Base-by-base conservation (phyloP, 2,113 vertebrate genomes). In the Austrofundulus limnaeus region DNA sequence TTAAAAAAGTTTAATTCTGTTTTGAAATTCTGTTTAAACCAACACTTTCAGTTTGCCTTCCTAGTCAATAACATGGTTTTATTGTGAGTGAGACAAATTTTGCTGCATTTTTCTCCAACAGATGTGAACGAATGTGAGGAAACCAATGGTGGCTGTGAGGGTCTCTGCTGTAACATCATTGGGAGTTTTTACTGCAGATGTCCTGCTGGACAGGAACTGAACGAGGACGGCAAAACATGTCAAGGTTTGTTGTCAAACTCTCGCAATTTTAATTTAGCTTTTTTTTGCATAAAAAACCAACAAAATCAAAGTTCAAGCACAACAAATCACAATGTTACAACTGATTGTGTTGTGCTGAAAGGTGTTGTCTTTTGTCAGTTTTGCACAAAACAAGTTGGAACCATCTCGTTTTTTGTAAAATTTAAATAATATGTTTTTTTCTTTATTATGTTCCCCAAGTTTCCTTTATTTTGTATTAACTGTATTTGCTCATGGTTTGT, bases 161-260 rank as follows among this genome's bases (percentile, higher is more conserved):
- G 85, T 39, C 68, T 59, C 5, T 93, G 94, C 87, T 88, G 85
- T 70, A 95, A 94, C 87, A 93, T 93, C 15, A 86, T 93, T 2
- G 93, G 94, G 24, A 95, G 94, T 58, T 95, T 94, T 90, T 92
- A 90, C 86, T 94, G 95, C 88, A 84, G 78, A 65, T 93, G 93
- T 42, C 86, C 87, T 0, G 37, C 73, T 0, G 92, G 94, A 15
- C 85, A 50, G 55, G 73, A 88, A 69, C 90, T 94, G 50, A 89
- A 66, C 28, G 89, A 74, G 0, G 92, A 94, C 0, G 88, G 92
- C 5, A 93, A 84, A 83, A 84, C 85, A 0, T 95, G 95, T 54
- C 70, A 88, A 90, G 93, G 94, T 94, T 58, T 58, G 23, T 38
- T 6, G 8, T 58, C n/a, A 6, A 14, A 14, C 39, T 41, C 39